These are phyloP conservation scores for Sebastes taczanowskii DNA, from an alignment of 2,797 vertebrate species.

Conservation along the genomic window DNA sequence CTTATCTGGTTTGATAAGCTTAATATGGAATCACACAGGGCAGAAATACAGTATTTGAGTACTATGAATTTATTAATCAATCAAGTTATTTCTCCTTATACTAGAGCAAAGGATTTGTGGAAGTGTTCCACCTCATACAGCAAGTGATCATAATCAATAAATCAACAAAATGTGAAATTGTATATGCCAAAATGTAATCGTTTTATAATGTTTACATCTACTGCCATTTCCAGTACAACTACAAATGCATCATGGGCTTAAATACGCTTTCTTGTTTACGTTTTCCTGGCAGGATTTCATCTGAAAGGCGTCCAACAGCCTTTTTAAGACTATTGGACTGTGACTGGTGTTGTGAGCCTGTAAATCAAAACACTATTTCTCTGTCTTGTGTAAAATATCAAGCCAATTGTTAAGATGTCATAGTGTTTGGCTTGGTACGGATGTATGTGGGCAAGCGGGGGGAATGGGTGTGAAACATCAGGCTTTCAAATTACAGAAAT, in stretches of 20 bases:
- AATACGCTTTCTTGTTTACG: neutral
- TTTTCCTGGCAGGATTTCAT: constrained; percentile 15
- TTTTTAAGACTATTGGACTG: constrained; percentile 20
- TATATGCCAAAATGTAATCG: neutral
- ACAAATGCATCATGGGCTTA: neutral
- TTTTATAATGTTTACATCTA: neutral
- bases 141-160: neutral
- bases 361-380: constrained; percentile 31
- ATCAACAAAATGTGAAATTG: neutral
- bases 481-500: constrained; percentile 63
- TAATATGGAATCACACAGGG: neutral
- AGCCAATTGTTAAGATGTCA: constrained; percentile 71
- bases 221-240: neutral
- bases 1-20: neutral
- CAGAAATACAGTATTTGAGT: neutral
- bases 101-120: neutral
- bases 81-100: neutral
- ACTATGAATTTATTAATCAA: neutral
- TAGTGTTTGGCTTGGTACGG: constrained; percentile 34
- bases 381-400: constrained; percentile 54
- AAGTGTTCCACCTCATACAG: neutral
- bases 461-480: constrained; percentile 56
- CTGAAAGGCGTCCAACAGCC: constrained; percentile 16
- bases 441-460: constrained; percentile 16
- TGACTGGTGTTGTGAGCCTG: constrained; percentile 18